Conservation (phyloP, 2,113 vertebrate species). For the Hemichromis elongatus region DNA sequence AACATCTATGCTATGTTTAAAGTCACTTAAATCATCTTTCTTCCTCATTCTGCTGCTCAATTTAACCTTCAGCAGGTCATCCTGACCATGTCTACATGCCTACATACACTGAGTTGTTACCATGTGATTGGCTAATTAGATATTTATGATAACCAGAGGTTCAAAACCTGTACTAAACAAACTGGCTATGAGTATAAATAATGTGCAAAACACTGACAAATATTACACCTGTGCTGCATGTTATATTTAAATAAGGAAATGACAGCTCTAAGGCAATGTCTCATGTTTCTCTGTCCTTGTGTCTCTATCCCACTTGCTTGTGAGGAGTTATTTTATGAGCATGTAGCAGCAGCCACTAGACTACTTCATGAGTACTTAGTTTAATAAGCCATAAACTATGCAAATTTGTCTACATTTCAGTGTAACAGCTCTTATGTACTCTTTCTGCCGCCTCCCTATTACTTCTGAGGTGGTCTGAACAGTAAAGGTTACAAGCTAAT, state of each 20-base stretch:
- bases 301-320: not conserved
- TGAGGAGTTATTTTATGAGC: not conserved
- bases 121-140: no score
- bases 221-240: not conserved
- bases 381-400: not conserved
- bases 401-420: not conserved
- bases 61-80: no score
- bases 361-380: not conserved
- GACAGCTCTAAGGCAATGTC: not conserved
- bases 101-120: no score
- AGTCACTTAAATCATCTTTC: no score
- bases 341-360: not conserved
- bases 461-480: not conserved
- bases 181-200: no score
- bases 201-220: not conserved
- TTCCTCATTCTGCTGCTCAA: no score
- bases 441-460: not conserved
- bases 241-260: not conserved
- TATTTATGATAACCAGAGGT: no score
- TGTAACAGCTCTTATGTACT: not conserved
- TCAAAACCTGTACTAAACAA: no score
- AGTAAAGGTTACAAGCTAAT: not conserved
- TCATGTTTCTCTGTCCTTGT: not conserved
- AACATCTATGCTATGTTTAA: no score
- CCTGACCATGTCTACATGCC: no score